These are phyloP conservation scores for Pseudochirops cupreus DNA, from an alignment of 2,797 vertebrate species.

Conservation along the genomic window DNA sequence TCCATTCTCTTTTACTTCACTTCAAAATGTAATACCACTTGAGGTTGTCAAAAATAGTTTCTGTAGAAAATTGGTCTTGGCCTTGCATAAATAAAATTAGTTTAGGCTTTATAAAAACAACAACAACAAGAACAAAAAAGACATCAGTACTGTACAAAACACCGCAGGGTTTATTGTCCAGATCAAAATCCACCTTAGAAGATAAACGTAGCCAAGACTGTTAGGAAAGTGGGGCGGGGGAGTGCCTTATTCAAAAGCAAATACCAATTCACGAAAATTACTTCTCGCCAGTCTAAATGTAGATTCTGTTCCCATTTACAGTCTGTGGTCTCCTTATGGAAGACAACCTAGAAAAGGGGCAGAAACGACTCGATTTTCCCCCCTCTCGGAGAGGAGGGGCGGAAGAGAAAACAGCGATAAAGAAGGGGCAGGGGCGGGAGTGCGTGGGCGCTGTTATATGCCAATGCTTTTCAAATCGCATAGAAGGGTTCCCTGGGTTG, in stretches of 20 bases:
- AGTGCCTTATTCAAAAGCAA: neutral
- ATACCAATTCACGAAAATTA: neutral
- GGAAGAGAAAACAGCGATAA: neutral
- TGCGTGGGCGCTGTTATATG: slow-evolving; percentile 71
- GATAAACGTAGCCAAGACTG: neutral
- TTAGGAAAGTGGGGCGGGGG: neutral
- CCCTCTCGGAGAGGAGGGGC: too few species aligned
- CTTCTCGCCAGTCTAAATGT: too few species aligned
- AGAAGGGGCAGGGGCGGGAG: neutral
- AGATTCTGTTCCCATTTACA: too few species aligned
- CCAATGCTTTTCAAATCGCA: slow-evolving; percentile 89
- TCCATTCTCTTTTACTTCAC: slow-evolving; percentile 79
- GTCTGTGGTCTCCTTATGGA: too few species aligned
- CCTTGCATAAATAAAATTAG: slow-evolving; percentile 86
- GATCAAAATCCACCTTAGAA: slow-evolving; percentile 65
- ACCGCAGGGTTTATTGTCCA: slow-evolving; percentile 80
- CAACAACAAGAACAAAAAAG: slow-evolving; percentile 39
- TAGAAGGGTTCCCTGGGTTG: slow-evolving; percentile 92
- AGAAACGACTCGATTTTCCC: slow-evolving; percentile 22
- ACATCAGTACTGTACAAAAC: slow-evolving; percentile 66
- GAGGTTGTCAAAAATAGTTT: slow-evolving; percentile 89
- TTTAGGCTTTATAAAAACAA: slow-evolving; percentile 82
- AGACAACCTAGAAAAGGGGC: neutral
- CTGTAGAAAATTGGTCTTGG: slow-evolving; percentile 88
- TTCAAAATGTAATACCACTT: slow-evolving; percentile 84